A percentile compares a stretch with the other conserved stretches of the same genome.
Conservation (phyloP, 2,888 invertebrate genomes). For the Acleris emargana region DNA sequence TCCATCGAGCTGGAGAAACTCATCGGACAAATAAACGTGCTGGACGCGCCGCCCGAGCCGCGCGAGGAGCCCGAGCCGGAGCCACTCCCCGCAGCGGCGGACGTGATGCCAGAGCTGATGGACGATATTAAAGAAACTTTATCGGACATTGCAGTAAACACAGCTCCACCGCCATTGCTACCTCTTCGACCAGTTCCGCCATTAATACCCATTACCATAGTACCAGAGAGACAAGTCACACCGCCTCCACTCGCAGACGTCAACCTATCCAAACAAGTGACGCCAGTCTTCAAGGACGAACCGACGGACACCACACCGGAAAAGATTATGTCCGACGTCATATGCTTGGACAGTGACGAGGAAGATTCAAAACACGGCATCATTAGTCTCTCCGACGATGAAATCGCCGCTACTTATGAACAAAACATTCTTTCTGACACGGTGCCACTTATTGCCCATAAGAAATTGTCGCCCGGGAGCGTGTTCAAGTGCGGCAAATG, state of each 20-base stretch:
- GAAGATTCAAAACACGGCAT: constrained; percentile 50
- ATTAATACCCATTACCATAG: neutral
- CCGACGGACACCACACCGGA: constrained; percentile 39
- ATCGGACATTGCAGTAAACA: constrained; percentile 8
- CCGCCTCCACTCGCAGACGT: constrained; percentile 22
- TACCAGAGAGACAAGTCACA: constrained; percentile 22
- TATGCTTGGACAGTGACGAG: constrained; percentile 72
- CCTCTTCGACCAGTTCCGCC: constrained; percentile 20
- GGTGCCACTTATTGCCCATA: neutral
- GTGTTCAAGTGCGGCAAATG: constrained; percentile 62
- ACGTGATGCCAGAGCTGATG: constrained; percentile 2
- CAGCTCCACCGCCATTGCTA: constrained; percentile 8
- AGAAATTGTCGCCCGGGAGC: constrained; percentile 20
- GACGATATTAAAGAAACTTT: neutral
- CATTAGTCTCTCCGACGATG: constrained; percentile 56
- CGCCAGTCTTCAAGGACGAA: constrained; percentile 53
- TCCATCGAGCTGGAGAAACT: constrained; percentile 72
- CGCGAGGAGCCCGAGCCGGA: constrained; percentile 21
- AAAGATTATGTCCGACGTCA: constrained; percentile 45
- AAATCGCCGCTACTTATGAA: constrained; percentile 26
- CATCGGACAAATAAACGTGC: constrained; percentile 55
- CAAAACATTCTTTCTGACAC: constrained; percentile 4
- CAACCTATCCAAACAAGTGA: constrained; percentile 30
- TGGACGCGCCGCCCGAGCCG: constrained; percentile 40
- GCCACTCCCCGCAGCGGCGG: constrained; percentile 20